A percentile compares a stretch with the other conserved stretches of the same genome.
These are phyloP conservation scores for Crocuta crocuta DNA, from an alignment of 2,113 vertebrate species.

Conservation along the genomic window DNA sequence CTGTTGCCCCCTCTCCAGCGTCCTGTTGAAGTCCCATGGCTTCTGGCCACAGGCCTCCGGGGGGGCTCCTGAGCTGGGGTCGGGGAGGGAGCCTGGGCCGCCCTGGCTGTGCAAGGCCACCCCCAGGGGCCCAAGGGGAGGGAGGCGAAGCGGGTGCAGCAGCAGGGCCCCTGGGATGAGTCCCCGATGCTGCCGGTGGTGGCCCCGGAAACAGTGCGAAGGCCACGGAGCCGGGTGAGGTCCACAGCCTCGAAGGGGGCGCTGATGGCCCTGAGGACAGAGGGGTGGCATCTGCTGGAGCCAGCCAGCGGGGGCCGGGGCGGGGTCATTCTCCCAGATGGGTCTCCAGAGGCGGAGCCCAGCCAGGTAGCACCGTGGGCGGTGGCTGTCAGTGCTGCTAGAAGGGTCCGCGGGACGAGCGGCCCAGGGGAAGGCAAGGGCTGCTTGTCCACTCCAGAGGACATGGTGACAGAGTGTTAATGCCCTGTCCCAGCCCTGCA, in stretches of 20 bases:
- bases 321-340: background rate
- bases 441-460: background rate
- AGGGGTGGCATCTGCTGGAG: background rate
- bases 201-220: constrained; percentile 48
- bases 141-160: constrained; percentile 86
- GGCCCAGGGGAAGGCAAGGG: background rate
- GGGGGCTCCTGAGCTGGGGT: background rate
- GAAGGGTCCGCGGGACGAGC: accelerated
- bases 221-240: constrained; percentile 7
- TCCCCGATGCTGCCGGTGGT: constrained; percentile 83
- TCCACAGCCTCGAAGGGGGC: background rate
- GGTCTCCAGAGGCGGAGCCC: background rate
- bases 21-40: constrained; percentile 80
- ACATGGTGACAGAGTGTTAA: background rate
- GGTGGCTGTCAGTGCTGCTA: constrained; percentile 50
- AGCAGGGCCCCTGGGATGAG: constrained; percentile 85
- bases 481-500: background rate
- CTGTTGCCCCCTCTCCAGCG: constrained; percentile 75
- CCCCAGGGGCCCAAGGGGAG: constrained; percentile 55
- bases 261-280: too few species aligned
- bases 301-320: background rate
- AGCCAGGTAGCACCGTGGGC: background rate
- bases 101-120: constrained; percentile 48
- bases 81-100: background rate
- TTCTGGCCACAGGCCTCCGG: accelerated